These are phyloP conservation scores for Tetragonula carbonaria DNA, from an alignment of 2,888 invertebrate genomes.

Conservation along the genomic window DNA sequence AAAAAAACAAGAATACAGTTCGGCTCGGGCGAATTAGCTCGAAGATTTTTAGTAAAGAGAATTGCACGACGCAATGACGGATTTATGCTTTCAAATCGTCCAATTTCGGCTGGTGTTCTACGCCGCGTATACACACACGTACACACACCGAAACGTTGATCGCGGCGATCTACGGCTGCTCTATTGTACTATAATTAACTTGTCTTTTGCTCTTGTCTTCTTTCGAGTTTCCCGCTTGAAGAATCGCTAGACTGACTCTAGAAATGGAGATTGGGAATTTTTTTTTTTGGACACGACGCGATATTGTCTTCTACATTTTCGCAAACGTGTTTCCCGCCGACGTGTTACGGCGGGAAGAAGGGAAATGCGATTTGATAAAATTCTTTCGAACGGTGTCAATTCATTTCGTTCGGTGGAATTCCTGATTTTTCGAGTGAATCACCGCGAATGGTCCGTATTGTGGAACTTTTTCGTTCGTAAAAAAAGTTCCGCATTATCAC, in stretches of 20 bases:
- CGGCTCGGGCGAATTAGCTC: slow-evolving; percentile 14
- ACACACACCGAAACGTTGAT: not conserved
- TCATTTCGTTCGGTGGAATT: not conserved
- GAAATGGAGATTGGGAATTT: too few relatives aligned
- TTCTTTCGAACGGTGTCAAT: not conserved
- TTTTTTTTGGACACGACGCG: too few relatives aligned
- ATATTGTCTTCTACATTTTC: not conserved
- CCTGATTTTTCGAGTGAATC: not conserved
- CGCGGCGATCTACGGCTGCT: not conserved
- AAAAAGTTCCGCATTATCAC: slow-evolving; percentile 3
- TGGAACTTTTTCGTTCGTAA: not conserved
- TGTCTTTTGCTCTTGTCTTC: not conserved
- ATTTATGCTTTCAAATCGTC: slow-evolving; percentile 41
- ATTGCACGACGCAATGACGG: slow-evolving; percentile 10
- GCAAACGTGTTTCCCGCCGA: not conserved
- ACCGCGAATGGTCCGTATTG: not conserved
- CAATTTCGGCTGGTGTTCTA: slow-evolving; percentile 51
- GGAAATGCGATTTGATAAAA: not conserved
- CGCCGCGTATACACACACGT: not conserved
- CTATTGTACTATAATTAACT: not conserved
- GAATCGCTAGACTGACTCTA: not conserved
- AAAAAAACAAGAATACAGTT: slow-evolving; percentile 17
- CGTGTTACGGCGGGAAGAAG: not conserved
- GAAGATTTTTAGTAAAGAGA: slow-evolving; percentile 48
- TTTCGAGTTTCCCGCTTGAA: not conserved